Conservation (phyloP, 2,888 invertebrate genomes). For the Stramonita haemastoma region DNA sequence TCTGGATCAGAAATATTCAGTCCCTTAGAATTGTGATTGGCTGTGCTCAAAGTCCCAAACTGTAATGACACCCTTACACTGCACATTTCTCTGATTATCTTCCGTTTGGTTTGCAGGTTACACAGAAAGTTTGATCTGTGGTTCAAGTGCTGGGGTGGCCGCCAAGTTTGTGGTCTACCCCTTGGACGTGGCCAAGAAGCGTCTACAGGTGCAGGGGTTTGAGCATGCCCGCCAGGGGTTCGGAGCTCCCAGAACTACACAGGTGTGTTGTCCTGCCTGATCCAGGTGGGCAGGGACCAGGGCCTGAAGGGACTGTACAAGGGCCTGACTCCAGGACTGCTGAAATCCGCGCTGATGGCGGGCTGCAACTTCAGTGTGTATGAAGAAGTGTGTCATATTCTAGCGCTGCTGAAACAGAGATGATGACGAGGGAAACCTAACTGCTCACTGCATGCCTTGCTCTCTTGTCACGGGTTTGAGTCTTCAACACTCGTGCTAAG, state of each 20-base stretch:
- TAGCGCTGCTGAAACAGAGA: slow-evolving; percentile 6
- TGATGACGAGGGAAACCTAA: neutral
- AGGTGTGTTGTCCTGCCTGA: slow-evolving; percentile 68
- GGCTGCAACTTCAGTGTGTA: slow-evolving; percentile 93
- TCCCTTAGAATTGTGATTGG: too few species aligned
- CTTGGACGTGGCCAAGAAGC: slow-evolving; percentile 76
- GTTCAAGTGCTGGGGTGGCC: slow-evolving; percentile 72
- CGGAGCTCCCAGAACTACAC: slow-evolving; percentile 69
- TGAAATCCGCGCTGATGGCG: slow-evolving; percentile 91
- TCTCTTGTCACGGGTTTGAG: too few species aligned
- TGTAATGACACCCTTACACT: too few species aligned
- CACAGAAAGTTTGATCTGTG: slow-evolving; percentile 70
- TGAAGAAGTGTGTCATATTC: slow-evolving; percentile 80
- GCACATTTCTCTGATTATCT: neutral
- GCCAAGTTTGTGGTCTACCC: slow-evolving; percentile 75
- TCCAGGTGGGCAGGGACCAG: slow-evolving; percentile 63
- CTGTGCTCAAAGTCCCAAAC: too few species aligned
- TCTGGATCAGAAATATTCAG: too few species aligned
- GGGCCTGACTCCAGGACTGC: slow-evolving; percentile 87
- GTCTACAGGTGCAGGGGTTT: slow-evolving; percentile 77
- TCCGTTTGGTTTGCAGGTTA: slow-evolving; percentile 34
- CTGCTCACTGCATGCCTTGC: neutral
- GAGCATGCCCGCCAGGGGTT: slow-evolving; percentile 71
- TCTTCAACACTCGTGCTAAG: too few species aligned
- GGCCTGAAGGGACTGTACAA: slow-evolving; percentile 75